These are phyloP conservation scores for Ophion ventricosus DNA, from an alignment of 2,888 invertebrate genomes.

Conservation along the genomic window DNA sequence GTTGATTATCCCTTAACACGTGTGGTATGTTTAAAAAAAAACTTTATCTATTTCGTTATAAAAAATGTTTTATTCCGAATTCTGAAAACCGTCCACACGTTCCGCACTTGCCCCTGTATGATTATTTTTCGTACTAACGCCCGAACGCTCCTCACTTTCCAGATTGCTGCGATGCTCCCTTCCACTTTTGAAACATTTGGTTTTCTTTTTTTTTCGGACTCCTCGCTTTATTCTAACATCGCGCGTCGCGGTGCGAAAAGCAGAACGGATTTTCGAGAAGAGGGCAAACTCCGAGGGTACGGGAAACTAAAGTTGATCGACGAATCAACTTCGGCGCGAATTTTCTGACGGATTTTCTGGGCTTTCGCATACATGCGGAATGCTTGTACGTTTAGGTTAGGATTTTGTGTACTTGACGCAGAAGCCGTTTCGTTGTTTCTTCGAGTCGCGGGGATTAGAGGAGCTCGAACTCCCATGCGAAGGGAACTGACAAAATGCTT, in stretches of 20 bases:
- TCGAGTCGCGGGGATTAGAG: not conserved
- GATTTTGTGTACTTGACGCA: not conserved
- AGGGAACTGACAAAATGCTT: no score
- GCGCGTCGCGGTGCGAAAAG: not conserved
- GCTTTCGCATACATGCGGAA: not conserved
- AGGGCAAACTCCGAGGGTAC: not conserved
- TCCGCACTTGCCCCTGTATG: no score
- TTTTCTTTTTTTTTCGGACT: not conserved
- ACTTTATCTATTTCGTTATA: no score
- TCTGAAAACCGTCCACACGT: no score
- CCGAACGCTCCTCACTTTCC: constrained; percentile 40
- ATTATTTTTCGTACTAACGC: constrained; percentile 20
- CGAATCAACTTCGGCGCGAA: not conserved
- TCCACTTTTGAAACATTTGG: not conserved
- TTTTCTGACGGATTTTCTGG: not conserved
- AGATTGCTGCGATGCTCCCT: constrained; percentile 1
- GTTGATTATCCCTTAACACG: no score
- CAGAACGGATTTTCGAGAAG: no score
- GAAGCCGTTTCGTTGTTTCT: not conserved
- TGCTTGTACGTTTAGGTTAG: not conserved
- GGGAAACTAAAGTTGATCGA: not conserved
- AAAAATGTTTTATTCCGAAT: no score
- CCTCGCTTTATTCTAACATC: not conserved
- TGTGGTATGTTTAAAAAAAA: no score
- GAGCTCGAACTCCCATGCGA: no score